Evolutionary conservation across 2,113 vertebrate species (phyloP), one percentile per base, ranked within the genome.

Genomic region (Sebastes schlegelii): DNA sequence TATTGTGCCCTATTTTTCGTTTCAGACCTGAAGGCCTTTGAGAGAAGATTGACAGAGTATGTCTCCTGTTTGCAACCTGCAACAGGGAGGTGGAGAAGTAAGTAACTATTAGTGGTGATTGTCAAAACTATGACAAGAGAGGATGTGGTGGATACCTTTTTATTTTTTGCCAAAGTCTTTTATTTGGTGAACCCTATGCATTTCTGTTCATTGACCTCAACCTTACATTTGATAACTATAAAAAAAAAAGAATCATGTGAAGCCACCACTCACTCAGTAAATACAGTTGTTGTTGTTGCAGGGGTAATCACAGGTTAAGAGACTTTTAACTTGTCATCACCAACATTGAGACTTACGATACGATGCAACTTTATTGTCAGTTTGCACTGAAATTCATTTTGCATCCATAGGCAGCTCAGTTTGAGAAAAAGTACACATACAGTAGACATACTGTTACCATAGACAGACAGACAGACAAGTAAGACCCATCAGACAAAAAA

Each of bases 71-170:
- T 99, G 90, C 98, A 99, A 91, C 98, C 98, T 82, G 97, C 98
- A 51, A 99, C 98, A 54, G 98, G 98, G 92, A 96, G 98, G 81
- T 99, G 98, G 98, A 97, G 98, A 97, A 99, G 98, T 99, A 95
- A 98, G 98, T 97, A 21, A 26, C 10, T 49, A 21, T 19, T 17
- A 12, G 4, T 63, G 23, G 6, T 55, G 21, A 34, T 7, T 48
- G 21, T 26, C 26, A 26, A 26, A 26, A 26, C 26, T 2, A 26
- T 26, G 26, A 26, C 26, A 26, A 26, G 26, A 26, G 26, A 26
- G 3, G 26, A 26, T 26, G 26, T 26, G 26, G 26, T 26, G 26
- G 26, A 26, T 64, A 5, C 1, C 5, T 23, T 23, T 52, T 62
- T 16, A 34, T 34, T 34, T 46, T 26, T 26, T 26, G 5, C 1